phyloP scores from a whole-genome alignment of 2,113 vertebrate species.

The Procavia capensis region DNA sequence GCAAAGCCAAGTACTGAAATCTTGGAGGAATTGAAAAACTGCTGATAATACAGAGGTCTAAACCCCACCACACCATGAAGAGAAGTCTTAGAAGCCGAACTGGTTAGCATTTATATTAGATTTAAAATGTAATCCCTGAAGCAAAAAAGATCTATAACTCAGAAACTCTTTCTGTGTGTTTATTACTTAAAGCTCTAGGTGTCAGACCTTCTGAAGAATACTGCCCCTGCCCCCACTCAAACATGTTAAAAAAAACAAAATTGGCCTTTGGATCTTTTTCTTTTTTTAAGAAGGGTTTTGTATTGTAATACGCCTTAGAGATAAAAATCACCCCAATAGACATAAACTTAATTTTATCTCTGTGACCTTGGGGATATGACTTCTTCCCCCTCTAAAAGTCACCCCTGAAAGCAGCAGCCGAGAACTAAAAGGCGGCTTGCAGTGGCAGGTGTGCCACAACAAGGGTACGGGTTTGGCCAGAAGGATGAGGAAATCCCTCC shows the following conservation, averaged over 20 bases:
- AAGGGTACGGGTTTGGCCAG: too few species aligned
- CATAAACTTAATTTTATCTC: not conserved
- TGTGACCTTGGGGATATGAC: not conserved
- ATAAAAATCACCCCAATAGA: rapidly evolving
- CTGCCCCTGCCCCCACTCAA: not conserved
- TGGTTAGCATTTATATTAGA: not conserved
- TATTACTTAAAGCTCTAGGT: not conserved
- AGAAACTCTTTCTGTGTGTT: not conserved
- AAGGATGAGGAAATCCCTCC: too few species aligned
- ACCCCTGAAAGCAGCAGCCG: too few species aligned
- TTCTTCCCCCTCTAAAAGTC: not conserved
- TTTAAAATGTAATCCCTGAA: not conserved
- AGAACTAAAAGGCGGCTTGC: too few species aligned
- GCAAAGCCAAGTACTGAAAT: not conserved
- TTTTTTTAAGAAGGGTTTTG: not conserved
- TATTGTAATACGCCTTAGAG: not conserved
- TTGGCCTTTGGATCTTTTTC: not conserved
- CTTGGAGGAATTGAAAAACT: not conserved
- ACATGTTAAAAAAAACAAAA: not conserved
- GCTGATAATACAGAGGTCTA: not conserved
- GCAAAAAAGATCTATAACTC: not conserved
- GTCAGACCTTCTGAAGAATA: not conserved
- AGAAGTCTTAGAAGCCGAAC: not conserved
- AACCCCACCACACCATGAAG: not conserved
- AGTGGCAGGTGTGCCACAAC: too few species aligned